Percentiles rank a stretch among this genome's conserved stretches.
Conservation (phyloP, 2,888 invertebrate species). For the Epinotia ramella region DNA sequence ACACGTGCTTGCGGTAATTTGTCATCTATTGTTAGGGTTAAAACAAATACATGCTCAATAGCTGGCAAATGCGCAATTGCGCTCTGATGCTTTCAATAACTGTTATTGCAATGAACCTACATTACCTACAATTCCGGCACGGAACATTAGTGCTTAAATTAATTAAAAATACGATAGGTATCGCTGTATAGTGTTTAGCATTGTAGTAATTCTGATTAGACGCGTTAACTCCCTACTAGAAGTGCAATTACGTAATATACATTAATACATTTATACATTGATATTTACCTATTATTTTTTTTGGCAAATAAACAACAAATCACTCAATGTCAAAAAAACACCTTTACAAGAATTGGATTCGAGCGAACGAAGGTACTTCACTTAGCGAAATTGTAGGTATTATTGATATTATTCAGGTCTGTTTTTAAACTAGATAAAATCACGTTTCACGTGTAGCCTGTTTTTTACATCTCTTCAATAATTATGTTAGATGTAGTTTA, state of each 20-base stretch:
- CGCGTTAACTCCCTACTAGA: neutral
- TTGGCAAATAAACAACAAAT: neutral
- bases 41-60: slow-evolving; percentile 22
- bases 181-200: too few relatives aligned
- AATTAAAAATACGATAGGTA: slow-evolving; percentile 5
- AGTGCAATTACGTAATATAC: neutral
- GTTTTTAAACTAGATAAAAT: too few relatives aligned
- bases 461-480: too few relatives aligned
- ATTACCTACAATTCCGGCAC: neutral
- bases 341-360: too few relatives aligned
- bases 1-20: slow-evolving; percentile 20
- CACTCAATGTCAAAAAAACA: too few relatives aligned
- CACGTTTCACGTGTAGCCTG: too few relatives aligned
- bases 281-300: neutral
- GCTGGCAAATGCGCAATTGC: slow-evolving; percentile 6
- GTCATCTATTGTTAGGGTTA: slow-evolving; percentile 8
- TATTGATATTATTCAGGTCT: too few relatives aligned
- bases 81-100: slow-evolving; percentile 10
- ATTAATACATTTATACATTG: neutral
- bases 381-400: too few relatives aligned
- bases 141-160: slow-evolving; percentile 4
- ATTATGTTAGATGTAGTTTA: too few relatives aligned
- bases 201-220: slow-evolving; percentile 1
- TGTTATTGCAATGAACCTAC: slow-evolving; percentile 4
- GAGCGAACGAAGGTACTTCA: too few relatives aligned